A percentile compares a stretch with the other conserved stretches of the same genome.
phyloP scores from a whole-genome alignment of 2,888 invertebrate genomes.

The Sceliomorpha sp. region DNA sequence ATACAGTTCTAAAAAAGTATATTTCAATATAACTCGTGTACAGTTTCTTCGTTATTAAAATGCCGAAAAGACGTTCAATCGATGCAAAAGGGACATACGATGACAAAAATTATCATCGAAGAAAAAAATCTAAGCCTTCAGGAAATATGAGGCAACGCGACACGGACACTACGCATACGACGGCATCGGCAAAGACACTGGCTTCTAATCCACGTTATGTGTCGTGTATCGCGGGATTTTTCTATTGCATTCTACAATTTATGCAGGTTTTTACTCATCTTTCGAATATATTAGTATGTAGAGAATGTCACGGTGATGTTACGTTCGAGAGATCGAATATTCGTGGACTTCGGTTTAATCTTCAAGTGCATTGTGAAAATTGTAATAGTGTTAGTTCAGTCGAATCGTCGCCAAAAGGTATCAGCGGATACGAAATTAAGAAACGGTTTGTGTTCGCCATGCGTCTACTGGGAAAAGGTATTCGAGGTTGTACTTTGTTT shows the following conservation, averaged over 20 bases:
- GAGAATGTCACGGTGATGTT: conserved; percentile 25
- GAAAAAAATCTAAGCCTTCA: conserved; percentile 22
- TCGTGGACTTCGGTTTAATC: conserved; percentile 18
- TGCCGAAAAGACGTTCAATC: conserved; percentile 20
- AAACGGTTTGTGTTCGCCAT: conserved; percentile 17
- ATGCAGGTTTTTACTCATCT: conserved; percentile 14
- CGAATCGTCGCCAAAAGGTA: conserved; percentile 14
- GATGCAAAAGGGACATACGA: conserved; percentile 19
- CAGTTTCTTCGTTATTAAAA: conserved; percentile 19
- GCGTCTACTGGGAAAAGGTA: conserved; percentile 22
- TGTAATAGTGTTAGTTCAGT: conserved; percentile 16
- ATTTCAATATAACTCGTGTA: no score
- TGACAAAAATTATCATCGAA: conserved; percentile 18
- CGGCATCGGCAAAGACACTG: conserved; percentile 24
- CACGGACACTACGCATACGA: conserved; percentile 10
- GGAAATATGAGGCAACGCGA: conserved; percentile 21
- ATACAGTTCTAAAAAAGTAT: no score
- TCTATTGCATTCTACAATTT: conserved; percentile 24
- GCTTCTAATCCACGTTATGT: conserved; percentile 13
- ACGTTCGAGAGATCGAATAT: conserved; percentile 22
- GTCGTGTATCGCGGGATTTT: conserved; percentile 21
- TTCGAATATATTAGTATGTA: conserved; percentile 19
- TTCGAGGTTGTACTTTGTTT: conserved; percentile 18
- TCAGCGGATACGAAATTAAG: conserved; percentile 14
- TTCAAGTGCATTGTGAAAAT: conserved; percentile 13